Percentiles rank a stretch among this genome's conserved stretches.
These are phyloP conservation scores for Petrosia ficiformis DNA, from an alignment of 37 sponge, comb jelly and placozoan genomes.

Conservation along the genomic window DNA sequence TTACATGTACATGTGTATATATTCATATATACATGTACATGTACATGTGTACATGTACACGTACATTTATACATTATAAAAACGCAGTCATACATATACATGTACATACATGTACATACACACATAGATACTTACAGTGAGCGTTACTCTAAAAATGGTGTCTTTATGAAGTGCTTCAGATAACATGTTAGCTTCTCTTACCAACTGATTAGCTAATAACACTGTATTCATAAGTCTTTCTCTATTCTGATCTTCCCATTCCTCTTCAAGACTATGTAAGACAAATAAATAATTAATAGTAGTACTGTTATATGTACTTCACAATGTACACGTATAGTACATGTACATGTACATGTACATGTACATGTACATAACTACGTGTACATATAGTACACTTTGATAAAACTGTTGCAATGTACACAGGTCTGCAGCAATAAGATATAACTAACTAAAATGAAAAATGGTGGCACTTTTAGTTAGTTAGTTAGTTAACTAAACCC, in stretches of 20 bases:
- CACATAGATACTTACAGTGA: constrained; percentile 45
- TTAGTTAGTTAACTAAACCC: no score
- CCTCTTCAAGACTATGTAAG: constrained; percentile 48
- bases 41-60: neutral
- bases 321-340: no score
- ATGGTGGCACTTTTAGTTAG: no score
- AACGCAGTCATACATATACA: no score
- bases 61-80: neutral
- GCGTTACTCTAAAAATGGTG: constrained; percentile 86
- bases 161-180: constrained; percentile 86
- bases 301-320: constrained; percentile 74
- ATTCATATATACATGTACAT: constrained; percentile 12
- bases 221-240: constrained; percentile 72
- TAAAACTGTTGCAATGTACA: no score
- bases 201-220: constrained; percentile 77
- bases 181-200: constrained; percentile 92
- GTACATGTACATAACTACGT: no score
- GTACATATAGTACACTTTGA: no score
- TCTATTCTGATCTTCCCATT: constrained; percentile 68
- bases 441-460: no score
- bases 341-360: constrained; percentile 57
- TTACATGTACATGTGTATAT: constrained; percentile 8
- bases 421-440: constrained; percentile 26
- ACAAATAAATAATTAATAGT: no score
- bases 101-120: constrained; percentile 6